A percentile compares a stretch with the other conserved stretches of the same genome.
Conservation (phyloP, 2,888 invertebrate genomes). For the Temnothorax ravouxi region DNA sequence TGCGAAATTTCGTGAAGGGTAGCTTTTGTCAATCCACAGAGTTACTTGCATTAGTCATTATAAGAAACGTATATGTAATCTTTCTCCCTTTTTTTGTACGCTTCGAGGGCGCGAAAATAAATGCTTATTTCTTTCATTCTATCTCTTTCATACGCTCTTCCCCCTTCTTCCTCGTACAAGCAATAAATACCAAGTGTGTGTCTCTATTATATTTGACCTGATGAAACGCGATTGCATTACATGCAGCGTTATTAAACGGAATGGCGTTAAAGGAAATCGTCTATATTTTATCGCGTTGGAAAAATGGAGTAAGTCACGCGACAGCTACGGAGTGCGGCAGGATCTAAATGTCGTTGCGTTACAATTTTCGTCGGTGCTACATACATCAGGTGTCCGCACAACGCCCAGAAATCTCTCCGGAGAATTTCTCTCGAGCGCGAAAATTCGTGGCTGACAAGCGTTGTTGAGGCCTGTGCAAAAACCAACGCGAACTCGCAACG, state of each 20-base stretch:
- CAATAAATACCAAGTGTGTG: constrained; percentile 28
- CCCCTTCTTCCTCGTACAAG: constrained; percentile 10
- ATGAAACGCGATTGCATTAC: constrained; percentile 35
- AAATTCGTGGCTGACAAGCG: neutral
- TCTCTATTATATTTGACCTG: constrained; percentile 23
- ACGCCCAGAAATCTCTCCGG: neutral
- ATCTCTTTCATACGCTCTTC: constrained; percentile 4
- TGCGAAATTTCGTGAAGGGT: neutral
- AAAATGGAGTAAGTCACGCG: neutral
- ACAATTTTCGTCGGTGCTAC: constrained; percentile 1
- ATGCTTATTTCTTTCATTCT: constrained; percentile 21
- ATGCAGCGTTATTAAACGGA: constrained; percentile 23
- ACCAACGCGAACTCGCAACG: constrained; percentile 23
- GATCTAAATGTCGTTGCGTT: constrained; percentile 20
- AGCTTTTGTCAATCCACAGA: constrained; percentile 2
- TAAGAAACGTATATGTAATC: constrained; percentile 28
- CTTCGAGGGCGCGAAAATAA: constrained; percentile 24
- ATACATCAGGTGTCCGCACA: neutral
- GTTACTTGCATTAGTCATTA: constrained; percentile 29
- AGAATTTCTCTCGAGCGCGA: neutral
- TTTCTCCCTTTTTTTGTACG: constrained; percentile 32
- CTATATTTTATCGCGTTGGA: neutral
- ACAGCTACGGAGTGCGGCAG: constrained; percentile 33
- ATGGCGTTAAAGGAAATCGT: constrained; percentile 19
- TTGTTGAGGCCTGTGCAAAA: neutral